These are phyloP conservation scores for Caenorhabditis elegans DNA, from an alignment of 1,140 invertebrate genomes.

Conservation along the genomic window DNA sequence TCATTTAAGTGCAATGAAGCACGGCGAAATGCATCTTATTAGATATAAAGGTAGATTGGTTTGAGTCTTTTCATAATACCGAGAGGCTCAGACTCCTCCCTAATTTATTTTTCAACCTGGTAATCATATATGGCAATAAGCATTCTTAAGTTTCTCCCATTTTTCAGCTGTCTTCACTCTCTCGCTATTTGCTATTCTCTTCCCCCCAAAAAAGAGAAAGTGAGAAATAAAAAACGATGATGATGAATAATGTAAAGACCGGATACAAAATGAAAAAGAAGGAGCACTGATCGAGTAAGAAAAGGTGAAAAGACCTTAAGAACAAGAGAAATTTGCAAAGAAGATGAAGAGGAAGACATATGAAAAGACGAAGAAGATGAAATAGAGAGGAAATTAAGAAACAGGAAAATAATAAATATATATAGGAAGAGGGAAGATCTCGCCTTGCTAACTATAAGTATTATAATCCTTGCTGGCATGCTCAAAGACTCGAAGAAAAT, in stretches of 20 bases:
- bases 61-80: no score
- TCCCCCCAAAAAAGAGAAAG: background rate
- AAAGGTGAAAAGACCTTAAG: slow-evolving; percentile 3
- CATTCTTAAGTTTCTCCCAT: background rate
- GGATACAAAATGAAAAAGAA: background rate
- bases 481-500: background rate
- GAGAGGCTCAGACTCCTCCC: no score
- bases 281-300: background rate
- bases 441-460: slow-evolving; percentile 16
- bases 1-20: no score
- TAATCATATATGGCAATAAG: background rate
- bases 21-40: no score
- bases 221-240: background rate
- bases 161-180: background rate
- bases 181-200: background rate
- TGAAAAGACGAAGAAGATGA: background rate
- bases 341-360: slow-evolving; percentile 3
- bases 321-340: background rate
- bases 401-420: background rate
- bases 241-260: slow-evolving; percentile 18
- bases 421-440: background rate
- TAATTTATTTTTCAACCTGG: background rate
- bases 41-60: no score
- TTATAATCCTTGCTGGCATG: slow-evolving; percentile 15
- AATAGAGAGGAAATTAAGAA: background rate